Percentiles rank a stretch among this genome's conserved stretches.
These are phyloP conservation scores for Epinephelus cyanopodus DNA, from an alignment of 2,113 vertebrate genomes.

Conservation along the genomic window DNA sequence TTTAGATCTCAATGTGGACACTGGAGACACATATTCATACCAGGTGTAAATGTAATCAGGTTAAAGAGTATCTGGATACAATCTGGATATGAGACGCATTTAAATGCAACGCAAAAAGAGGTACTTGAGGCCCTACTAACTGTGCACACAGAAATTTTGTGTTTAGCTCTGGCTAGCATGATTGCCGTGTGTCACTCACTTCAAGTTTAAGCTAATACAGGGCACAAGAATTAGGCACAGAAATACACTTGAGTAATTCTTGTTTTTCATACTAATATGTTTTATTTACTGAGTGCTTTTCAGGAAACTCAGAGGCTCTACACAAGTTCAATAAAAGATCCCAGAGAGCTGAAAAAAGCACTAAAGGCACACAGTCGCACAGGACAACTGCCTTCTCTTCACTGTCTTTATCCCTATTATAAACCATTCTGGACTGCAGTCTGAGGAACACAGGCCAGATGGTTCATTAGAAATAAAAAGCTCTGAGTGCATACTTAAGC, in stretches of 20 bases:
- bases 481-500: conserved; percentile 63
- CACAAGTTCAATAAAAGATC: conserved; percentile 13
- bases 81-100: no score
- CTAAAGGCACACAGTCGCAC: conserved; percentile 8
- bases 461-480: conserved; percentile 77
- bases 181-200: not conserved
- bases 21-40: no score
- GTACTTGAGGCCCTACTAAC: not conserved
- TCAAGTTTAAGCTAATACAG: not conserved
- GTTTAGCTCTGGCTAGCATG: not conserved
- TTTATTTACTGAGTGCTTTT: not conserved
- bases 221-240: not conserved
- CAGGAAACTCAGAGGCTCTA: not conserved
- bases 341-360: not conserved
- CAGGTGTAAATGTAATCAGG: no score
- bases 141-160: not conserved
- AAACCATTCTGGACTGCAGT: conserved; percentile 65
- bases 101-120: no score
- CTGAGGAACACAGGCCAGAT: conserved; percentile 70
- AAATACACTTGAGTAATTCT: not conserved
- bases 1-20: no score
- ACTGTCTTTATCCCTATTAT: conserved; percentile 64
- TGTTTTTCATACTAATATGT: not conserved
- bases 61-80: no score
- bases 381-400: conserved; percentile 41